phyloP scores from a whole-genome alignment of 2,888 invertebrate species.

The Keiferia lycopersicella region DNA sequence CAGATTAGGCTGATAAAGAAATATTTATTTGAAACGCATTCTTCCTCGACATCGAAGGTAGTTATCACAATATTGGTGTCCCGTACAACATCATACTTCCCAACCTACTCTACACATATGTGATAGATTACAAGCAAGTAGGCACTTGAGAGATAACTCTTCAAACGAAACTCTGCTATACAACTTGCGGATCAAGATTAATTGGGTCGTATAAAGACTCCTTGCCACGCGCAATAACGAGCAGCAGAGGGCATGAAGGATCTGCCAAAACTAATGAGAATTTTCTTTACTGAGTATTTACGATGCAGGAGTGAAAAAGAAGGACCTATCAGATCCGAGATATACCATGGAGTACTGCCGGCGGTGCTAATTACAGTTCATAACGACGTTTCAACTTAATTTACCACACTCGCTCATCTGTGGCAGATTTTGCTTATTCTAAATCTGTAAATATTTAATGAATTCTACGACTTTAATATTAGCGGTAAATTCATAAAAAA shows the following conservation, averaged over 20 bases:
- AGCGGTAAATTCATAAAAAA: background rate
- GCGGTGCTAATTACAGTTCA: no score
- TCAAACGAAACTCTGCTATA: background rate
- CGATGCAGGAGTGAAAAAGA: background rate
- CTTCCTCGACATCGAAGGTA: background rate
- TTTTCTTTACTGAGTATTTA: background rate
- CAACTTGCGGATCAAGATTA: background rate
- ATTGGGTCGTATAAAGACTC: no score
- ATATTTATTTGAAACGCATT: background rate
- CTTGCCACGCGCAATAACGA: no score
- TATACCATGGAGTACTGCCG: no score
- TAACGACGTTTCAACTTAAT: no score
- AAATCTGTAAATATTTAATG: background rate
- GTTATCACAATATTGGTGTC: slow-evolving; percentile 19
- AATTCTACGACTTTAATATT: background rate
- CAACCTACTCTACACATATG: slow-evolving; percentile 4
- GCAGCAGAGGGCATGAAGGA: no score
- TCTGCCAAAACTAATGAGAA: background rate
- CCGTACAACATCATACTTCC: background rate
- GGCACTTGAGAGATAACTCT: slow-evolving; percentile 51
- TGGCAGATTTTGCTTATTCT: slow-evolving; percentile 12
- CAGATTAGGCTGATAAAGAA: background rate
- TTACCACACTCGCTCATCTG: background rate
- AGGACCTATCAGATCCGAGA: background rate
- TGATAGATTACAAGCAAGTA: slow-evolving; percentile 50